Percentiles rank a stretch among this genome's conserved stretches.
Evolutionary conservation across 92 coral and sea anemone genomes (phyloP).

Genomic region (Siderastrea radians): DNA sequence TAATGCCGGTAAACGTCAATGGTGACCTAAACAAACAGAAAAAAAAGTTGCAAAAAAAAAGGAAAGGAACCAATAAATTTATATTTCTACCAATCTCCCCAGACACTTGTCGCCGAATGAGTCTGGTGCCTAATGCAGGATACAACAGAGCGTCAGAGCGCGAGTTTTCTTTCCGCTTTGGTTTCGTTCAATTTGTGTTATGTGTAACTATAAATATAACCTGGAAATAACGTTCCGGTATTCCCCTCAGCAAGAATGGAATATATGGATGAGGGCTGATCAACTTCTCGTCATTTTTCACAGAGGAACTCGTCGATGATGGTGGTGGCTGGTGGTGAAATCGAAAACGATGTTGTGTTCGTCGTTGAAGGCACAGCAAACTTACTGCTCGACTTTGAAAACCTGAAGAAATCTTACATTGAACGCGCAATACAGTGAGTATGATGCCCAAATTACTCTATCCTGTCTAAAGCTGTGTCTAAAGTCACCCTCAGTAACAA

Average conservation of each 20-base stretch:
- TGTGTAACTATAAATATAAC: slow-evolving; percentile 12
- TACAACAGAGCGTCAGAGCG: no score
- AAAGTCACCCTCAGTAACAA: background rate
- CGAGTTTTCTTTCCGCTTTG: no score
- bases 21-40: no score
- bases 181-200: background rate
- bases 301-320: slow-evolving; percentile 15
- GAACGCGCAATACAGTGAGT: slow-evolving; percentile 96
- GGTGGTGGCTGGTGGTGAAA: slow-evolving; percentile 39
- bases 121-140: no score
- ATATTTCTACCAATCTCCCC: no score
- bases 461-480: background rate
- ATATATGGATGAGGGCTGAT: slow-evolving; percentile 23
- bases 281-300: slow-evolving; percentile 27
- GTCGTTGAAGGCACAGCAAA: slow-evolving; percentile 94
- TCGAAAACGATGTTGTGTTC: slow-evolving; percentile 92
- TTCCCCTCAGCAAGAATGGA: slow-evolving; percentile 12
- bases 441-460: background rate
- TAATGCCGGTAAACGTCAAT: no score
- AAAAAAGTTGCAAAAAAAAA: no score
- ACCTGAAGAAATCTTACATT: slow-evolving; percentile 83
- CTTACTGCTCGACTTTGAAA: slow-evolving; percentile 85
- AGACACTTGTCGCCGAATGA: no score
- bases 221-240: slow-evolving; percentile 2
- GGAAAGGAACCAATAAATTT: no score